phyloP scores from a whole-genome alignment of 2,888 invertebrate genomes.

The Clivina fossor region DNA sequence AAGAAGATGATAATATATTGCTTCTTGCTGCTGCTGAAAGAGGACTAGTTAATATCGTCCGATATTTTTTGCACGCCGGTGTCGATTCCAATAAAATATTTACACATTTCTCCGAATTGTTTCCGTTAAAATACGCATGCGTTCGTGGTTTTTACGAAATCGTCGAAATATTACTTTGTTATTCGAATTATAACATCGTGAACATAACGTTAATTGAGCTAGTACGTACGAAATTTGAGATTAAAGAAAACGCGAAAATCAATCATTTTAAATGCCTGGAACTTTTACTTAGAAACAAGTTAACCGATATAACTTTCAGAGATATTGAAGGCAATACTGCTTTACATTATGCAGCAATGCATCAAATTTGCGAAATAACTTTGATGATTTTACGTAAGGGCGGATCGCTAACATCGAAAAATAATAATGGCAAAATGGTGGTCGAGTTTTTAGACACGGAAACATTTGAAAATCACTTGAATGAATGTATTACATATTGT shows the following conservation, averaged over 20 bases:
- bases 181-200: neutral
- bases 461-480: slow-evolving; percentile 14
- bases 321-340: slow-evolving; percentile 2
- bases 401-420: slow-evolving; percentile 1
- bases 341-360: slow-evolving; percentile 6
- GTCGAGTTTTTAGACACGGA: slow-evolving; percentile 1
- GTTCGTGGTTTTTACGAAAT: slow-evolving; percentile 7
- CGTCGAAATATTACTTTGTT: slow-evolving; percentile 4
- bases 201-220: slow-evolving; percentile 4
- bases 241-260: slow-evolving; percentile 1
- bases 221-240: slow-evolving; percentile 9
- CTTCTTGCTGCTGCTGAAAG: slow-evolving; percentile 8
- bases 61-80: slow-evolving; percentile 3
- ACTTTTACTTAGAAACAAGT: slow-evolving; percentile 2
- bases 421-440: slow-evolving; percentile 9
- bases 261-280: slow-evolving; percentile 6
- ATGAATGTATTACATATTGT: slow-evolving; percentile 5
- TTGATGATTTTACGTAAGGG: slow-evolving; percentile 9
- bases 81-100: slow-evolving; percentile 7
- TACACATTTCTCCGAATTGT: neutral
- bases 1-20: slow-evolving; percentile 5
- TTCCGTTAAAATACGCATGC: slow-evolving; percentile 9
- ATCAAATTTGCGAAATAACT: slow-evolving; percentile 9
- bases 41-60: slow-evolving; percentile 15
- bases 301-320: neutral